Percentiles rank a stretch among this genome's conserved stretches.
phyloP scores from a whole-genome alignment of 2,113 vertebrate species.

The Litocranius walleri region DNA sequence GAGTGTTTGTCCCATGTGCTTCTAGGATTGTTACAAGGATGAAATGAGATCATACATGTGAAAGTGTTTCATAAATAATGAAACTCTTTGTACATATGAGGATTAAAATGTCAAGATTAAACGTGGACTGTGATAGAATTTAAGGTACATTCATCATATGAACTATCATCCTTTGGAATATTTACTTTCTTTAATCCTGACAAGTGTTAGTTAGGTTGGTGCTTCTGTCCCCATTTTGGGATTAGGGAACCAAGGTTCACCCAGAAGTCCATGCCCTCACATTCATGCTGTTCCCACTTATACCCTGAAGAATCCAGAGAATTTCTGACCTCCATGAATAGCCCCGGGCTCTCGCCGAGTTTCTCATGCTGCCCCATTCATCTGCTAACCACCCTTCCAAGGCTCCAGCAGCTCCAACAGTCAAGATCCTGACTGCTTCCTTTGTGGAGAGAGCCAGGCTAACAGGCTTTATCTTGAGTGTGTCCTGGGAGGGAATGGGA shows the following conservation, averaged over 20 bases:
- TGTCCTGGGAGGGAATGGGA: neutral
- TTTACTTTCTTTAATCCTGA: neutral
- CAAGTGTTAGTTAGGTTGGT: neutral
- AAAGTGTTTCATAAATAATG: neutral
- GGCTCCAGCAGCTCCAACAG: neutral
- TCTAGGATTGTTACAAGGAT: neutral
- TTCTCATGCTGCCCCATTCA: neutral
- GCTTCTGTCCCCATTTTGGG: neutral
- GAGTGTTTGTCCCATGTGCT: neutral
- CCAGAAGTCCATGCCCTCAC: accelerated
- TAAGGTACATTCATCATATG: neutral
- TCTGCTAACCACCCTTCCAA: neutral
- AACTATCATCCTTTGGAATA: neutral
- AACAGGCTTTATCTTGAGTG: neutral
- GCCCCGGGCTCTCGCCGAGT: neutral
- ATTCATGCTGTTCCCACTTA: neutral
- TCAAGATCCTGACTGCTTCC: neutral
- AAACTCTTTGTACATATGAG: neutral
- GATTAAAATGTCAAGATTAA: neutral
- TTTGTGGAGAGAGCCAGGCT: neutral
- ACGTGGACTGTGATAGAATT: neutral
- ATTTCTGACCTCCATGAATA: neutral
- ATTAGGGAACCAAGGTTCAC: neutral
- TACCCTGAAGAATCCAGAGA: neutral
- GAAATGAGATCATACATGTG: neutral